Base-by-base conservation (phyloP, 1,140 invertebrate species). In the Eumaeus atala region DNA sequence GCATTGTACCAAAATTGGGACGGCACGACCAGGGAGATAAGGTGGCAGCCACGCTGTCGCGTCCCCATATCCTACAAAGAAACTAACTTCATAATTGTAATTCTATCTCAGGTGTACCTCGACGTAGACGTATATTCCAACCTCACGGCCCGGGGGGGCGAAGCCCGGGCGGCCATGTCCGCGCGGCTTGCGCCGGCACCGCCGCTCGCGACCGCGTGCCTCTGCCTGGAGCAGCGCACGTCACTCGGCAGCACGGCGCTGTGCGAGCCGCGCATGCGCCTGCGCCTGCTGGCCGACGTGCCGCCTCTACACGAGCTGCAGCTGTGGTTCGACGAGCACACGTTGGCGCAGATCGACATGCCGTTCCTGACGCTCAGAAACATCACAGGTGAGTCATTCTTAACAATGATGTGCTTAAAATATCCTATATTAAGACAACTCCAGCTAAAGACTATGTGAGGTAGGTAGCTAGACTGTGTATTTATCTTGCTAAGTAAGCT, bases 281-380 rank as follows among this genome's bases (percentile, higher is more conserved):
- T 72, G 54, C 65, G 68, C 14, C 58, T 68, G 33, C 61, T 51
- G 34, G 58, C 59, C 12, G 67, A 67, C 47, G 56, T 61, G 33
- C 54, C 67, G 42, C 72, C 76, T 35, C 63, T 64, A 44, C 66
- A 62, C 14, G 71, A 74, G 36, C 61, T 76, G 42, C 56, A 90
- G 9, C 87, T 96, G 58, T 98, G 96, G 96, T 96, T 96, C 74
- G 91, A 92, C 0, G 92, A 94, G 44, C 91, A 92, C 52, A 78
- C 95, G 36, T 86, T 95, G 0, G 90, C 91, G 90, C 84, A 92
- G 17, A 84, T 95, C 54, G 91, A 91, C 42, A 92, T 95, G 69
- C 95, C 95, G 0, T 95, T 95, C 71, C 87, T 98, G 5, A 92
- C 91, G 6, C 93, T 94, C 0, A 74, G 87, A 0, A 95, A 97